These are phyloP conservation scores for Apodemia zela DNA, from an alignment of 2,888 invertebrate genomes.

Conservation along the genomic window DNA sequence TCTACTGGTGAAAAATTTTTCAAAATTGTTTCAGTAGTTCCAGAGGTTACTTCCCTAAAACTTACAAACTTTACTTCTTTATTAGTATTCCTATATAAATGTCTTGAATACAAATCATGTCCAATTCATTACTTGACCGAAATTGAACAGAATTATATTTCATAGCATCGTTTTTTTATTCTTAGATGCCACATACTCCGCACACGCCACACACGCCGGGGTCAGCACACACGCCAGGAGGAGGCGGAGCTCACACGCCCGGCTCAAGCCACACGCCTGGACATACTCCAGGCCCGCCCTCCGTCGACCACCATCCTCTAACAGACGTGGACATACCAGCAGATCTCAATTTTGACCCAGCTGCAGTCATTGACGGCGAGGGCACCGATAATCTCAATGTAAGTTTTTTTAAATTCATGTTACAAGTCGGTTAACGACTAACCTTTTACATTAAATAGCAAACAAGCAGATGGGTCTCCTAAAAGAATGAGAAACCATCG, in stretches of 20 bases:
- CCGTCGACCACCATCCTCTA: slow-evolving; percentile 85
- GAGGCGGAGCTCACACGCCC: slow-evolving; percentile 84
- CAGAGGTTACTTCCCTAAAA: too few relatives aligned
- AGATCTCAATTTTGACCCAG: slow-evolving; percentile 95
- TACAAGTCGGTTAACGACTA: too few relatives aligned
- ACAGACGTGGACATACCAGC: slow-evolving; percentile 90
- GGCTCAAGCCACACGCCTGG: slow-evolving; percentile 87
- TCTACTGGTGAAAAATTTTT: too few relatives aligned
- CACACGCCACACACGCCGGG: slow-evolving; percentile 91
- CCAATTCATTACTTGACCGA: background rate
- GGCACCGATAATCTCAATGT: slow-evolving; percentile 95
- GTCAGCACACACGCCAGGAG: slow-evolving; percentile 88
- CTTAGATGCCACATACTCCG: slow-evolving; percentile 84
- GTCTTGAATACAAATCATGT: too few relatives aligned
- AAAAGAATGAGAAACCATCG: too few relatives aligned
- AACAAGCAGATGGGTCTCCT: too few relatives aligned
- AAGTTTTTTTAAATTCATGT: slow-evolving; percentile 56
- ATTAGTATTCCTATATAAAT: too few relatives aligned
- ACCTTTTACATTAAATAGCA: too few relatives aligned
- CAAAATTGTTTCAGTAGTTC: too few relatives aligned
- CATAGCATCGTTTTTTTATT: slow-evolving; percentile 30
- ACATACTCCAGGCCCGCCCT: slow-evolving; percentile 89
- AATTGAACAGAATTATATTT: background rate
- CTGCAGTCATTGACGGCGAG: slow-evolving; percentile 95
- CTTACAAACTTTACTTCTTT: too few relatives aligned